phyloP scores from a whole-genome alignment of 2,113 vertebrate species.

The Gila orcuttii region DNA sequence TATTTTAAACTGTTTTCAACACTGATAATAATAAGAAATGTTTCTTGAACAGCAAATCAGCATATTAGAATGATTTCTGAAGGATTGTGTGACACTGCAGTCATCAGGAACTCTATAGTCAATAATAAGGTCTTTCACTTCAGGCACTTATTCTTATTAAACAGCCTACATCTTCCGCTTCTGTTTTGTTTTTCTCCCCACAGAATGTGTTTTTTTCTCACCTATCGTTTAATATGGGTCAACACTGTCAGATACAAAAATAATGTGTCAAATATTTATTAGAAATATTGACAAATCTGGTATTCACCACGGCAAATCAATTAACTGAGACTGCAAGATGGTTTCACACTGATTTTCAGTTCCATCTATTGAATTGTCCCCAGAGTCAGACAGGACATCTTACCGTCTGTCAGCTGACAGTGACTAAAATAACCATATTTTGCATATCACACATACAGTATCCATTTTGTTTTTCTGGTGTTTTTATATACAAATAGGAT shows the following conservation, averaged over 20 bases:
- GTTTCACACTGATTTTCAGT: constrained; percentile 20
- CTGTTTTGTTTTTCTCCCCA: not conserved
- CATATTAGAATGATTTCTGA: no score
- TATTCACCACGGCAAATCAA: not conserved
- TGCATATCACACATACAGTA: constrained; percentile 1
- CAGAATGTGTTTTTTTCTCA: not conserved
- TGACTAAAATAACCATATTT: constrained; percentile 7
- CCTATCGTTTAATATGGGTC: not conserved
- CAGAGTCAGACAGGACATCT: not conserved
- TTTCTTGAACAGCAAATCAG: no score
- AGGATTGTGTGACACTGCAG: not conserved
- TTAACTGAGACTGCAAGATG: not conserved
- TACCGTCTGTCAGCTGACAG: not conserved
- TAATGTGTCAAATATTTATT: not conserved
- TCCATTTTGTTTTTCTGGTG: not conserved
- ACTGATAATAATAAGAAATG: no score
- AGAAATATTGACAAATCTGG: constrained; percentile 23
- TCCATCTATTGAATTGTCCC: constrained; percentile 15
- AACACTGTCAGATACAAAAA: not conserved
- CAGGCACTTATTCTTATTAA: not conserved
- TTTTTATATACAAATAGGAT: not conserved
- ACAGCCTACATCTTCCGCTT: no score
- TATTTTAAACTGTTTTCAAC: no score
- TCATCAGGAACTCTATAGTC: not conserved
- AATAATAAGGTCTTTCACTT: not conserved